phyloP scores from a whole-genome alignment of 2,797 vertebrate genomes.

The Enteromius unitaeniatus region DNA sequence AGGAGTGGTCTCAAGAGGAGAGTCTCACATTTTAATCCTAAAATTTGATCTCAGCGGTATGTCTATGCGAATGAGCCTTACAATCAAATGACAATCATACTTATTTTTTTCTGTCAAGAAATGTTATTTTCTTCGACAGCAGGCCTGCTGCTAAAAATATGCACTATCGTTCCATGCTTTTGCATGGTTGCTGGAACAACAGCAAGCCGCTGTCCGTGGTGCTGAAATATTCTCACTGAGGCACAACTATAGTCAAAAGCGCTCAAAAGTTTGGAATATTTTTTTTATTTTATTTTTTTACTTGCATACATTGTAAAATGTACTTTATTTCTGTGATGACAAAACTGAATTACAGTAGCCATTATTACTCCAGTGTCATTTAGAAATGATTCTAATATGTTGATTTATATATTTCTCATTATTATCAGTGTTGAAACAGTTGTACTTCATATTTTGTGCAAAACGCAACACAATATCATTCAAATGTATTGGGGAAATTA shows the following conservation, averaged over 20 bases:
- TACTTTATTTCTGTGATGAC: not conserved
- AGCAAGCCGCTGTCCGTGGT: conserved; percentile 49
- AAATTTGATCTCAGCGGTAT: conserved; percentile 22
- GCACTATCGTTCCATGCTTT: not conserved
- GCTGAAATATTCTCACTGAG: conserved; percentile 53
- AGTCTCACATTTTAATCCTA: conserved; percentile 2
- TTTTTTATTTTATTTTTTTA: not conserved
- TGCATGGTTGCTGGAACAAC: not conserved
- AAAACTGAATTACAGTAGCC: not conserved
- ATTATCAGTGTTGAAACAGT: not conserved
- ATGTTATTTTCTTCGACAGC: conserved; percentile 35
- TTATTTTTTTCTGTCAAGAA: conserved; percentile 21
- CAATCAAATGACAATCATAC: conserved; percentile 27
- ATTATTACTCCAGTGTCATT: not conserved
- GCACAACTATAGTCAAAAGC: not conserved
- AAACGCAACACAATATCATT: not conserved
- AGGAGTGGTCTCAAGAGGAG: conserved; percentile 33
- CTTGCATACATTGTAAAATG: not conserved
- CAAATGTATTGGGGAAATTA: not conserved
- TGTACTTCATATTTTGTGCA: not conserved
- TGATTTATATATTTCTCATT: not conserved
- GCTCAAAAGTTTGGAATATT: not conserved
- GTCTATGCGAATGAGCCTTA: not conserved
- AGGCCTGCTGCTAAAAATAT: conserved; percentile 33
- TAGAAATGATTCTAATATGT: not conserved